A percentile compares a stretch with the other conserved stretches of the same genome.
Conservation (phyloP, 1,140 invertebrate species). For the Gonioctena quinquepunctata region DNA sequence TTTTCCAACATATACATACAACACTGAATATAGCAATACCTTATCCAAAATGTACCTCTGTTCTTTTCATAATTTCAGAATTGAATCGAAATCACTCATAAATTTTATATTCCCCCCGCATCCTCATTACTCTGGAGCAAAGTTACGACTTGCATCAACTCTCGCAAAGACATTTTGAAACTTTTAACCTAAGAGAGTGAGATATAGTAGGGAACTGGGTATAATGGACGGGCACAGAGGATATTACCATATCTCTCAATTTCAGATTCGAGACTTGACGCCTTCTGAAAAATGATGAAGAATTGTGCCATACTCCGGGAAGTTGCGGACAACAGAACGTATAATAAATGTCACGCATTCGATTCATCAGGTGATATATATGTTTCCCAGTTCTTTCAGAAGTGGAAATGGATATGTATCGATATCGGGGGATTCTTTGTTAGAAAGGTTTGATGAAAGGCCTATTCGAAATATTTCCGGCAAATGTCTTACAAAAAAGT, state of each 20-base stretch:
- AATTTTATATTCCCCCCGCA: not conserved
- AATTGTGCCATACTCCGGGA: not conserved
- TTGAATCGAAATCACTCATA: not conserved
- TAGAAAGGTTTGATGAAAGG: no score
- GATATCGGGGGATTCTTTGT: no score
- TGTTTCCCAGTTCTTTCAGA: not conserved
- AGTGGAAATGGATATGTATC: no score
- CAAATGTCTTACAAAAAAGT: no score
- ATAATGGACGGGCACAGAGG: not conserved
- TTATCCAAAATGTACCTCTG: no score
- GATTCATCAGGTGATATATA: not conserved
- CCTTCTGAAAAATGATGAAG: not conserved
- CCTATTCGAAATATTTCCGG: no score
- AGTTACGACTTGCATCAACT: not conserved
- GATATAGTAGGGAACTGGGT: not conserved
- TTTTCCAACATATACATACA: no score
- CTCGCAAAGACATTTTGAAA: not conserved
- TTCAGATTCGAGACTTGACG: not conserved
- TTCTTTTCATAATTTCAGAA: no score
- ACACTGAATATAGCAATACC: no score
- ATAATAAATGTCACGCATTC: not conserved
- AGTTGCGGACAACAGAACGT: not conserved
- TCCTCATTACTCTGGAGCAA: not conserved
- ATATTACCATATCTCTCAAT: not conserved
- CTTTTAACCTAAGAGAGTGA: not conserved